phyloP scores from a whole-genome alignment of 2,797 vertebrate species.

The Luscinia megarhynchos region DNA sequence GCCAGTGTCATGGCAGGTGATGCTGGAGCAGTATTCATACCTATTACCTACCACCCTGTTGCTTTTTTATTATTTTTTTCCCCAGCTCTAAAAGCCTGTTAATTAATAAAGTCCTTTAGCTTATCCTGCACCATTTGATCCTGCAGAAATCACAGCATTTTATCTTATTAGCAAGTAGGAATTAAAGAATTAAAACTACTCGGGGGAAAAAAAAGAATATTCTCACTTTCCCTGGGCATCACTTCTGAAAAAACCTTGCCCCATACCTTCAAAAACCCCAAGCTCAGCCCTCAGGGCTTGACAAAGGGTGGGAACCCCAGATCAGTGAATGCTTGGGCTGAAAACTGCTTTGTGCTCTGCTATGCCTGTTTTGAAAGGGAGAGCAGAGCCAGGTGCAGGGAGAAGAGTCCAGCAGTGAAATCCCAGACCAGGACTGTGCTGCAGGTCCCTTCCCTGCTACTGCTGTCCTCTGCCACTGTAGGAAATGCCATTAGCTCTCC shows the following conservation, averaged over 20 bases:
- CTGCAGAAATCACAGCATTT: constrained; percentile 42
- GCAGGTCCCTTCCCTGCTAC: neutral
- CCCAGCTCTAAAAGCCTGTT: neutral
- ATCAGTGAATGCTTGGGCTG: neutral
- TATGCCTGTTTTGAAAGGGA: neutral
- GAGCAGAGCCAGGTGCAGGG: neutral
- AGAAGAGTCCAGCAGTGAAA: neutral
- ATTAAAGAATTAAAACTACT: constrained; percentile 50
- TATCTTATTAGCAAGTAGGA: constrained; percentile 40
- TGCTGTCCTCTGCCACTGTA: neutral
- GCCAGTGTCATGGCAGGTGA: neutral
- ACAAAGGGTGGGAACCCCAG: neutral
- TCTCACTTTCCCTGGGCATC: neutral
- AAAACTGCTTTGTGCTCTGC: neutral
- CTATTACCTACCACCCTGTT: neutral
- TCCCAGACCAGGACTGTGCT: neutral
- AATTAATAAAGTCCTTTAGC: constrained; percentile 40
- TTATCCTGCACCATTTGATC: constrained; percentile 47
- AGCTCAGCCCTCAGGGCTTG: neutral
- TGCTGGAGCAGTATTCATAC: neutral
- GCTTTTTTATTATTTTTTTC: neutral
- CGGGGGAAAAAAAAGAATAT: neutral
- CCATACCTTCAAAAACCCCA: neutral
- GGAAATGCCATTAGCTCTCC: neutral
- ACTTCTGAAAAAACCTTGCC: neutral